Evolutionary conservation across 2,888 invertebrate genomes (phyloP).

Genomic region (Neoaliturus tenellus): DNA sequence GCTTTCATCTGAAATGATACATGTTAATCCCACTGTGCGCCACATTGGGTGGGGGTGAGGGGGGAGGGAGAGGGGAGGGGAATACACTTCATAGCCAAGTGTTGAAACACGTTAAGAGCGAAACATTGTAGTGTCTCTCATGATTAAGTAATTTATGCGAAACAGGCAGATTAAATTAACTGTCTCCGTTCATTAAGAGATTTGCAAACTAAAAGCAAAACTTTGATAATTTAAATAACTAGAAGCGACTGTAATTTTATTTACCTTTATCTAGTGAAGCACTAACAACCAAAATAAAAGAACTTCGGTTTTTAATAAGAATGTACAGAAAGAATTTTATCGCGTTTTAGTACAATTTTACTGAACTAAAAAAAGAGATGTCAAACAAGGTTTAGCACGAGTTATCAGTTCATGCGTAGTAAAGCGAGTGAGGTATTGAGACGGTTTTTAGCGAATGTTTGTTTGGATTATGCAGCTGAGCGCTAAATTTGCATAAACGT

Average conservation of each 20-base stretch:
- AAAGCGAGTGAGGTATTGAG: not conserved
- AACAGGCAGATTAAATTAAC: not conserved
- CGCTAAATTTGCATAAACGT: not conserved
- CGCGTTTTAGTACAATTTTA: too few species aligned
- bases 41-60: not conserved
- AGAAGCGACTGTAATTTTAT: too few species aligned
- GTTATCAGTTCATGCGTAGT: too few species aligned
- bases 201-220: too few species aligned
- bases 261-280: too few species aligned
- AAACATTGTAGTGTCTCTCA: conserved; percentile 23
- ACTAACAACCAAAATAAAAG: too few species aligned
- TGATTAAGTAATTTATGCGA: conserved; percentile 22
- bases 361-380: too few species aligned
- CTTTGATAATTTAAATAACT: too few species aligned
- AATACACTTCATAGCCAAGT: not conserved
- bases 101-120: not conserved
- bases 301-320: too few species aligned
- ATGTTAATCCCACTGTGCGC: not conserved
- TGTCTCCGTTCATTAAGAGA: not conserved
- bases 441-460: not conserved
- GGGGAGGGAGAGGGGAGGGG: not conserved
- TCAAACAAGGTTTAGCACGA: too few species aligned
- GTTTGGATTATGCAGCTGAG: conserved; percentile 6
- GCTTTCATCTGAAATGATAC: not conserved
- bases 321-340: too few species aligned